phyloP scores from a whole-genome alignment of 1,140 invertebrate genomes.

The Whitmania pigra region DNA sequence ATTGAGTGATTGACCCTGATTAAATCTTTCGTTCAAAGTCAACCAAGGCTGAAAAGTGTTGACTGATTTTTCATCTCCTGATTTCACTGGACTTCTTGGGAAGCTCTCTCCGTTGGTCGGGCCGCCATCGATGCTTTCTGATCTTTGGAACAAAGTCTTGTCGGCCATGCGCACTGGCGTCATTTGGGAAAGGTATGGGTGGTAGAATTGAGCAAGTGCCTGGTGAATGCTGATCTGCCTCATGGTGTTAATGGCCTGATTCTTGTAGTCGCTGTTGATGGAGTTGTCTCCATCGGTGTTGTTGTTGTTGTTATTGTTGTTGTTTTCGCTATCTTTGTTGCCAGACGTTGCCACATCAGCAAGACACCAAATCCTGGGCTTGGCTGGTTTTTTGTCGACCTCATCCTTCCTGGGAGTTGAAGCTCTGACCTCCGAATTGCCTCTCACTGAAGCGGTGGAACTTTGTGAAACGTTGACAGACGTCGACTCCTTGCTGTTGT shows the following conservation, averaged over 20 bases:
- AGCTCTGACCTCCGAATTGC: slow-evolving; percentile 48
- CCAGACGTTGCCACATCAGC: slow-evolving; percentile 93
- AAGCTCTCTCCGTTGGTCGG: no score
- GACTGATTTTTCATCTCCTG: no score
- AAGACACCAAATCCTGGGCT: slow-evolving; percentile 92
- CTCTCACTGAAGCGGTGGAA: slow-evolving; percentile 48
- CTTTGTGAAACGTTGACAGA: slow-evolving; percentile 25
- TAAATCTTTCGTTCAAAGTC: no score
- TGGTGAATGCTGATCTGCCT: no score
- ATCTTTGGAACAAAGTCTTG: no score
- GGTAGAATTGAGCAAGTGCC: no score
- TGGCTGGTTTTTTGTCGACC: slow-evolving; percentile 45
- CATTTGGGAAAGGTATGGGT: no score
- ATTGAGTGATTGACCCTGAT: no score
- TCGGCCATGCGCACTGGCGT: no score
- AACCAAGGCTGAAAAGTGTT: no score
- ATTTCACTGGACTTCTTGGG: no score
- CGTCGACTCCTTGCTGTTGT: slow-evolving; percentile 26
- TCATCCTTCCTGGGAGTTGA: slow-evolving; percentile 48
- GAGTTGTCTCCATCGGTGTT: slow-evolving; percentile 1
- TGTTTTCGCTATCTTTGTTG: slow-evolving; percentile 35
- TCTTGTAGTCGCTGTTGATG: neutral
- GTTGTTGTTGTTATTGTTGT: slow-evolving; percentile 1
- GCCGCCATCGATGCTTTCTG: no score
- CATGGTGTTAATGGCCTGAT: neutral